Evolutionary conservation across 2,797 vertebrate genomes (phyloP).

Genomic region (Spinibarbus caldwelli): DNA sequence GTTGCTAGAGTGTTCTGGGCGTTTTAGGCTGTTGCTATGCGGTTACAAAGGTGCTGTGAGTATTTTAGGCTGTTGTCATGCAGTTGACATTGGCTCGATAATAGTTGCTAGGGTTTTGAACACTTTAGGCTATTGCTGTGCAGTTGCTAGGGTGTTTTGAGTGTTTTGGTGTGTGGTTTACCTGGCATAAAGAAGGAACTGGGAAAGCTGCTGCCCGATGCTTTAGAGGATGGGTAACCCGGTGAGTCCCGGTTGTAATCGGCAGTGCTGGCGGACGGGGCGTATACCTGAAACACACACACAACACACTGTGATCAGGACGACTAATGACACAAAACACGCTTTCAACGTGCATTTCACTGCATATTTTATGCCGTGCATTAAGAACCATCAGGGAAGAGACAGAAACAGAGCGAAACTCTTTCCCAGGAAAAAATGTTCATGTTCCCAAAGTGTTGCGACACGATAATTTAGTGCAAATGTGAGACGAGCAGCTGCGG

Average conservation of each 20-base stretch:
- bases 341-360: background rate
- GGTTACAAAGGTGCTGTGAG: too few relatives aligned
- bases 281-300: slow-evolving; percentile 87
- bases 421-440: slow-evolving; percentile 14
- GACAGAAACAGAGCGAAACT: too few relatives aligned
- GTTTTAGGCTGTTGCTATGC: too few relatives aligned
- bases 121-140: background rate
- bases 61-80: too few relatives aligned
- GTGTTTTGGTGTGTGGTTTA: slow-evolving; percentile 65
- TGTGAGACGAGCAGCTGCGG: slow-evolving; percentile 22
- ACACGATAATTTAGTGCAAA: slow-evolving; percentile 24
- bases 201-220: slow-evolving; percentile 89
- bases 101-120: too few relatives aligned
- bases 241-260: slow-evolving; percentile 97
- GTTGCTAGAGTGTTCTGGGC: too few relatives aligned
- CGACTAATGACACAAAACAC: background rate
- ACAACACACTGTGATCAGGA: background rate
- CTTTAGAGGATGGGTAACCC: slow-evolving; percentile 92
- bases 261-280: slow-evolving; percentile 93
- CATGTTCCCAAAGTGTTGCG: slow-evolving; percentile 19
- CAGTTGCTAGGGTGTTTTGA: background rate
- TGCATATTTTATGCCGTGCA: too few relatives aligned
- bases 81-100: too few relatives aligned
- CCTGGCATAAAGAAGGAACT: slow-evolving; percentile 98
- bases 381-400: background rate